Conservation (phyloP, 2,888 invertebrate genomes). For the Cryptocephalus primarius region DNA sequence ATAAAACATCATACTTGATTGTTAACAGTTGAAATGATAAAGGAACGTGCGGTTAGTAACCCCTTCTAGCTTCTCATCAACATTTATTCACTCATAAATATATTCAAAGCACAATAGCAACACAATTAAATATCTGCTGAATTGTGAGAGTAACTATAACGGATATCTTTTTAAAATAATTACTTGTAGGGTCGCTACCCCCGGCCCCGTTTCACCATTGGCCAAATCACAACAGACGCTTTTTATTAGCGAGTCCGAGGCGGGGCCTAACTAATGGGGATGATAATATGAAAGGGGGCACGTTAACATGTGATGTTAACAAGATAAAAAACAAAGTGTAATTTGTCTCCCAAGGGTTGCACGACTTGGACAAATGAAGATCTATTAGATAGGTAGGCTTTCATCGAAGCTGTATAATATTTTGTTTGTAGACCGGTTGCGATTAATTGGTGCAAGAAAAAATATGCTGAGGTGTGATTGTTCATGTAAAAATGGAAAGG, state of each 20-base stretch:
- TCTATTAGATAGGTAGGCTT: neutral
- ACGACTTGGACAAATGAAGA: neutral
- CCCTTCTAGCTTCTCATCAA: conserved; percentile 8
- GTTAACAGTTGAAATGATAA: conserved; percentile 6
- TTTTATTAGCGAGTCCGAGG: conserved; percentile 7
- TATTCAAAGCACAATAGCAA: conserved; percentile 25
- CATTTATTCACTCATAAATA: conserved; percentile 22
- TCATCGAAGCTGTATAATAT: no score
- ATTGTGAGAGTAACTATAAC: conserved; percentile 28
- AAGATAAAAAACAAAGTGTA: conserved; percentile 18
- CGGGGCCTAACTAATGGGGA: conserved; percentile 16
- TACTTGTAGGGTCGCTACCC: conserved; percentile 22
- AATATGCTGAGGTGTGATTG: no score
- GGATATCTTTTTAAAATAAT: conserved; percentile 26
- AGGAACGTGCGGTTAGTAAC: conserved; percentile 13
- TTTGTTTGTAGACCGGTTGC: no score
- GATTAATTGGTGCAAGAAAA: no score
- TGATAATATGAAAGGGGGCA: conserved; percentile 7
- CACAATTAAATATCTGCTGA: conserved; percentile 27
- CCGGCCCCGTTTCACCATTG: conserved; percentile 3
- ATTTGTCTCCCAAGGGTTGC: conserved; percentile 8
- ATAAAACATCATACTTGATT: no score
- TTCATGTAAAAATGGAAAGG: no score
- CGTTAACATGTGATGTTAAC: conserved; percentile 17
- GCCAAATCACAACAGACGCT: neutral